These are phyloP conservation scores for Dynastes tityus DNA, from an alignment of 2,888 invertebrate species.

Conservation along the genomic window DNA sequence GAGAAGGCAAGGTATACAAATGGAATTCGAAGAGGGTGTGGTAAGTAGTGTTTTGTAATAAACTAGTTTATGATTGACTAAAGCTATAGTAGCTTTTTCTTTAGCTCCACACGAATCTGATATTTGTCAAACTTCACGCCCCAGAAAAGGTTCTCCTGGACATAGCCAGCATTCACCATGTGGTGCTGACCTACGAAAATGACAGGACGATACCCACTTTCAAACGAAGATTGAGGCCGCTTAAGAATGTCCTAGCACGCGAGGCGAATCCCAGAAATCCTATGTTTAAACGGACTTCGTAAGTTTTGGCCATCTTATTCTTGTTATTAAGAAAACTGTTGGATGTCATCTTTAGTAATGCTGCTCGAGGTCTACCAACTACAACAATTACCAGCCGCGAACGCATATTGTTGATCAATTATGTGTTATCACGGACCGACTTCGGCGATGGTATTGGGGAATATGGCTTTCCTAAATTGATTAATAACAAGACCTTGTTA, in stretches of 20 bases:
- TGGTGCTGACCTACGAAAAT: slow-evolving; percentile 59
- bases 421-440: slow-evolving; percentile 60
- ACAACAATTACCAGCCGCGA: slow-evolving; percentile 63
- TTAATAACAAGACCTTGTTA: slow-evolving; percentile 59
- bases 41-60: slow-evolving; percentile 54
- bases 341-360: slow-evolving; percentile 51
- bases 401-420: slow-evolving; percentile 63
- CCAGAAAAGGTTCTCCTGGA: slow-evolving; percentile 59
- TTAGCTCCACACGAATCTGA: slow-evolving; percentile 58
- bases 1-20: slow-evolving; percentile 60
- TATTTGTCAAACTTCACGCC: slow-evolving; percentile 66
- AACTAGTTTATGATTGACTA: too few relatives aligned
- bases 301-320: slow-evolving; percentile 47
- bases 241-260: slow-evolving; percentile 58
- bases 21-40: slow-evolving; percentile 58
- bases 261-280: slow-evolving; percentile 54
- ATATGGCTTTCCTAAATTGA: slow-evolving; percentile 63
- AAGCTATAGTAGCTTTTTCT: slow-evolving; percentile 26
- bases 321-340: not conserved
- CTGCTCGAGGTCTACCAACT: slow-evolving; percentile 54
- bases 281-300: slow-evolving; percentile 60
- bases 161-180: slow-evolving; percentile 59
- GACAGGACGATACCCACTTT: slow-evolving; percentile 44
- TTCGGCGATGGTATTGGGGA: slow-evolving; percentile 61
- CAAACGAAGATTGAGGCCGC: not conserved